Percentiles rank a stretch among this genome's conserved stretches.
phyloP scores from a whole-genome alignment of 2,113 vertebrate species.

The Oreotrochilus melanogaster region DNA sequence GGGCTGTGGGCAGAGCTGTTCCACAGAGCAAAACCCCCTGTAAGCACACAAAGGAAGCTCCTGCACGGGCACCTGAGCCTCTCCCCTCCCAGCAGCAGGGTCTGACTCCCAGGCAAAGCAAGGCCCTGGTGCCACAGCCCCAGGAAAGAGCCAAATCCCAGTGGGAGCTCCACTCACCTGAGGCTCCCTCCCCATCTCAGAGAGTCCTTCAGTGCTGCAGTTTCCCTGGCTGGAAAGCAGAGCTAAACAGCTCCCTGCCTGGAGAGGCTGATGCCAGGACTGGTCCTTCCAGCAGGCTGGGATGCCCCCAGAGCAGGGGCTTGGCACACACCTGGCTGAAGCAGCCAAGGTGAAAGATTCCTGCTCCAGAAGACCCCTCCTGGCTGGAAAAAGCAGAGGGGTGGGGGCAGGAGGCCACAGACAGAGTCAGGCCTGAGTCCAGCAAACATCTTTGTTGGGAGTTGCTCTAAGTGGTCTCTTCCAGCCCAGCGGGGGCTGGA shows the following conservation, averaged over 20 bases:
- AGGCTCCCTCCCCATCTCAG: neutral
- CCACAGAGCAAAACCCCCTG: neutral
- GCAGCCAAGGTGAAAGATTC: neutral
- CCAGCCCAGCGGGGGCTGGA: constrained; percentile 29
- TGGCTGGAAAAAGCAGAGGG: neutral
- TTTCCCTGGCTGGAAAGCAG: neutral
- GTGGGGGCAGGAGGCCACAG: neutral
- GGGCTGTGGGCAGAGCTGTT: constrained; percentile 9
- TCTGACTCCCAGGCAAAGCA: neutral
- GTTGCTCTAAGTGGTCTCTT: constrained; percentile 11
- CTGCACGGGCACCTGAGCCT: accelerated
- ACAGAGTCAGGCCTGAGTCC: neutral
- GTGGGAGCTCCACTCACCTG: accelerated
- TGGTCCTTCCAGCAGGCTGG: neutral
- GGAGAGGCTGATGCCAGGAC: accelerated
- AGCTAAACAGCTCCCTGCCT: neutral
- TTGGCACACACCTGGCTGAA: neutral
- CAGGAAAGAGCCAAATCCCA: neutral
- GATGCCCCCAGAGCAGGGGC: accelerated
- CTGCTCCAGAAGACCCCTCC: neutral
- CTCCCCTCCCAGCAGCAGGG: neutral
- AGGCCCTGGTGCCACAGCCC: neutral
- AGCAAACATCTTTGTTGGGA: constrained; percentile 44
- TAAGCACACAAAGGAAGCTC: neutral
- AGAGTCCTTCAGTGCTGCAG: neutral